phyloP scores from a whole-genome alignment of 2,113 vertebrate species.

The Rafetus swinhoei region DNA sequence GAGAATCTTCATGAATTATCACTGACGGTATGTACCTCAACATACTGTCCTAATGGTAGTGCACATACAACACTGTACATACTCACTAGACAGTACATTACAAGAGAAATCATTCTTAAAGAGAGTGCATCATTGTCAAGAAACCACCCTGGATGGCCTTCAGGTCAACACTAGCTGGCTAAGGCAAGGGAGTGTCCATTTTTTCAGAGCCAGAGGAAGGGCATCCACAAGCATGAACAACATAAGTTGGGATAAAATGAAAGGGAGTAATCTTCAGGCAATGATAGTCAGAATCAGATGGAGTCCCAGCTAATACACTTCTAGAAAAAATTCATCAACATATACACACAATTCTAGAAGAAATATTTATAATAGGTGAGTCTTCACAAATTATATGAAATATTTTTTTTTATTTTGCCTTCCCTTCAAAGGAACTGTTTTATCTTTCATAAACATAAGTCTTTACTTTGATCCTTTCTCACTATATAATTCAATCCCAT shows the following conservation, averaged over 20 bases:
- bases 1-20: not conserved
- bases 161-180: not conserved
- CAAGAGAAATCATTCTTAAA: not conserved
- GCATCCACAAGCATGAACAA: not conserved
- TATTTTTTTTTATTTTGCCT: too few species aligned
- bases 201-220: not conserved
- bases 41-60: not conserved
- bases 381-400: not conserved
- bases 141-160: not conserved
- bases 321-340: not conserved
- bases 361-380: not conserved
- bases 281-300: not conserved
- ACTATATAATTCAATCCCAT: not conserved
- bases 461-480: not conserved
- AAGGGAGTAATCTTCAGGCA: not conserved
- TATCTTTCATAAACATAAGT: not conserved
- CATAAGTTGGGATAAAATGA: not conserved
- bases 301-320: not conserved
- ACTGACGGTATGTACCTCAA: not conserved
- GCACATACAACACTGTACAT: rapidly evolving
- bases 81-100: not conserved
- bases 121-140: not conserved
- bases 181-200: not conserved
- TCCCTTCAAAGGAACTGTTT: too few species aligned
- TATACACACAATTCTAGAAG: not conserved